phyloP scores from a whole-genome alignment of 2,113 vertebrate genomes.

The Strix uralensis region DNA sequence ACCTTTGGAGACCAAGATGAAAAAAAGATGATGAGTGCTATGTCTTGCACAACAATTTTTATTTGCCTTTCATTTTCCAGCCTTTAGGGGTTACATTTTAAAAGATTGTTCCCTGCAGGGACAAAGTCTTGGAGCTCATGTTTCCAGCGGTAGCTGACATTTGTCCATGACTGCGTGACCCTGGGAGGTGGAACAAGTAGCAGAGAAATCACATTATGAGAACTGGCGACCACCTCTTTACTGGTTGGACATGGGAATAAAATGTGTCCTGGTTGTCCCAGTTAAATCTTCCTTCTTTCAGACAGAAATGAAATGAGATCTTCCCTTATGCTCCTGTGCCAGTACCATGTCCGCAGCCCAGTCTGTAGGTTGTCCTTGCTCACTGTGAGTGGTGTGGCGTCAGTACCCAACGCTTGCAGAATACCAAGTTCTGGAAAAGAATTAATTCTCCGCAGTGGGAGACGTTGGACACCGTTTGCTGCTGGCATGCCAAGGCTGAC shows the following conservation, averaged over 20 bases:
- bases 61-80: not conserved
- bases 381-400: not conserved
- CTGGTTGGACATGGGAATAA: not conserved
- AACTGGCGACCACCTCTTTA: not conserved
- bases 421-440: not conserved
- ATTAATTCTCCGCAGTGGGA: not conserved
- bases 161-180: not conserved
- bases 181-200: not conserved
- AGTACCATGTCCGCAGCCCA: accelerated
- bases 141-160: not conserved
- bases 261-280: not conserved
- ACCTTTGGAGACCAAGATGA: not conserved
- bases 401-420: not conserved
- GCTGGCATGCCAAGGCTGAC: not conserved
- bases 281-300: not conserved
- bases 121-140: not conserved
- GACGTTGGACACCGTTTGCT: not conserved
- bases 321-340: not conserved
- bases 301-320: accelerated
- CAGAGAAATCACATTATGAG: not conserved
- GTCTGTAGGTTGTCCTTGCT: not conserved
- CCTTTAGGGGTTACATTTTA: not conserved
- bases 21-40: not conserved
- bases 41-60: not conserved
- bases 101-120: not conserved